Conservation (phyloP, 2,888 invertebrate genomes). For the Chironomus riparius region DNA sequence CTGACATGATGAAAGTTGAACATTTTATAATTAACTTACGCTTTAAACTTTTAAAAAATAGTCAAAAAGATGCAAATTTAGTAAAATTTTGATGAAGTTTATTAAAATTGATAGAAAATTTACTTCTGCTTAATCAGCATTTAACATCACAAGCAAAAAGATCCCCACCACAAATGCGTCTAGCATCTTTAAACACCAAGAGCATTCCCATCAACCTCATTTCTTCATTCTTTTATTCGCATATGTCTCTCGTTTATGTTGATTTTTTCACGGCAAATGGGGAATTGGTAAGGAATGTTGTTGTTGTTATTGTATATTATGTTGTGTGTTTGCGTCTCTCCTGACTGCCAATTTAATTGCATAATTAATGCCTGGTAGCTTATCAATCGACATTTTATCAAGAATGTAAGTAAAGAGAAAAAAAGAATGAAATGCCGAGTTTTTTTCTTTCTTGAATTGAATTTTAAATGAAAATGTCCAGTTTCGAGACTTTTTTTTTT, state of each 20-base stretch:
- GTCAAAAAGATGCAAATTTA: too few species aligned
- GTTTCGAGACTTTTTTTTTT: neutral
- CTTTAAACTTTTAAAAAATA: too few species aligned
- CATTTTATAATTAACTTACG: too few species aligned
- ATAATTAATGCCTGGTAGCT: slow-evolving; percentile 21
- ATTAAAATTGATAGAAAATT: too few species aligned
- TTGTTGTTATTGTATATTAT: neutral
- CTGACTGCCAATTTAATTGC: slow-evolving; percentile 24
- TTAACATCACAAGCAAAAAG: too few species aligned
- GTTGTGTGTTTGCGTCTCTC: neutral
- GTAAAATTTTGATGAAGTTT: too few species aligned
- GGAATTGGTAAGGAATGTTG: neutral
- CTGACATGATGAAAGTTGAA: too few species aligned
- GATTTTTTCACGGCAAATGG: neutral
- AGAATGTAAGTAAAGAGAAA: neutral
- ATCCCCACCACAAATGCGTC: too few species aligned
- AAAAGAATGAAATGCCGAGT: neutral
- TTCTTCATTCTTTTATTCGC: neutral
- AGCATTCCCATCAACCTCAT: too few species aligned
- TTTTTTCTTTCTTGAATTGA: neutral
- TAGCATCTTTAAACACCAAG: too few species aligned
- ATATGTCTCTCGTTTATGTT: neutral
- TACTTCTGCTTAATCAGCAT: too few species aligned
- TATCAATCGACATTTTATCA: slow-evolving; percentile 25
- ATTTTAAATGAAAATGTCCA: slow-evolving; percentile 22